Evolutionary conservation across 1,140 invertebrate genomes (phyloP), one percentile per base, ranked within the genome.

Genomic region (Tribolium castaneum): DNA sequence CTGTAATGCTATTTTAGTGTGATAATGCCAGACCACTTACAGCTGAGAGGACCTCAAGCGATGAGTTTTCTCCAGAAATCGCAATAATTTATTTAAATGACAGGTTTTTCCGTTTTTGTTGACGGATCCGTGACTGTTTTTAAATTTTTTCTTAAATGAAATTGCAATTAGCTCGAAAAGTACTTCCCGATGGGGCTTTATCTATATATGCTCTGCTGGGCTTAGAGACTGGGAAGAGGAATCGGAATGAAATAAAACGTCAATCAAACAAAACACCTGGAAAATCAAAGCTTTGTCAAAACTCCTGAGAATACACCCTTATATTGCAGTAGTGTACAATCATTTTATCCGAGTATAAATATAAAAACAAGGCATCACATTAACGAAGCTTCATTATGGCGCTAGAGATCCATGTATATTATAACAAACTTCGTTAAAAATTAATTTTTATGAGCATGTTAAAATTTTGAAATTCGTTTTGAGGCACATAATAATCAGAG

Each of bases 51-150:
- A 66, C 59, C 30, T 66, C 34, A 34, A 10, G 3, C 54, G 54
- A 59, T n/a, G 19, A 7, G 59, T 34, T 66, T 66, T 66, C 9
- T 30, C 2, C 10, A 9, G 30, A 66, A 35, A 66, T 59, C 6
- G 59, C 12, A 35, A 66, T 66, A 66, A 66, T 66, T 66, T 35
- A 66, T 66, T 59, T 59, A 59, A 59, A 59, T 30, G 54, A 9
- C 22, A 13, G 1, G 25, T 10, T 62, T 30, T 62, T 22, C 56
- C 0, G 19, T 12, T 66, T 66, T 39, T 66, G 30, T 66, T 13
- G 59, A 35, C 59, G 30, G 30, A 66, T 66, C 30, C 12, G 25
- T 66, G 4, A n/a, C n/a, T n/a, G n/a, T n/a, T n/a, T n/a, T n/a
- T 3, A 54, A 54, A 54, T 12, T 16, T 54, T 16, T 19, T 54